Evolutionary conservation across 2,888 invertebrate species (phyloP).

Genomic region (Lasius fuliginosus): DNA sequence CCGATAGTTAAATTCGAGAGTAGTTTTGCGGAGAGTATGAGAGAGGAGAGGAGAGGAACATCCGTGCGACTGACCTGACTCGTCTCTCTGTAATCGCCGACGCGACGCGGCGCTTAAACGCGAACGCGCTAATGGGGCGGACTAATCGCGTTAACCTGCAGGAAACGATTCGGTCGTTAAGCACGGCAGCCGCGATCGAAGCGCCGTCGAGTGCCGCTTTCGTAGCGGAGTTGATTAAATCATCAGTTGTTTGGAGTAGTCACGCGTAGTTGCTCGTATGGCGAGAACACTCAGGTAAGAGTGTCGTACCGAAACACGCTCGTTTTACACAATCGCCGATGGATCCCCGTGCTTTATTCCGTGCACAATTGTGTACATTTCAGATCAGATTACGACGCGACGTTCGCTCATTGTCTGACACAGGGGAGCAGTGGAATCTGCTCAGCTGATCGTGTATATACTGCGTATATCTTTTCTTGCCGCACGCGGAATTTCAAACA

Average conservation of each 20-base stretch:
- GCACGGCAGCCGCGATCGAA: constrained; percentile 69
- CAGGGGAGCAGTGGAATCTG: background rate
- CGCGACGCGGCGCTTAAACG: constrained; percentile 69
- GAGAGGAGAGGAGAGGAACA: background rate
- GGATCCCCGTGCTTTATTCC: background rate
- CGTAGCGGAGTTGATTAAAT: constrained; percentile 58
- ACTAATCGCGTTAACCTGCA: constrained; percentile 78
- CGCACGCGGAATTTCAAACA: background rate
- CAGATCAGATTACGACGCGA: background rate
- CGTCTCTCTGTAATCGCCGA: constrained; percentile 32
- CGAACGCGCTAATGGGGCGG: constrained; percentile 77
- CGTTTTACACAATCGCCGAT: constrained; percentile 23
- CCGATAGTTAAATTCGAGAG: constrained; percentile 8
- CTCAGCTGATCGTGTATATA: background rate
- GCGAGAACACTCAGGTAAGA: constrained; percentile 12
- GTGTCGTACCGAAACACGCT: constrained; percentile 4
- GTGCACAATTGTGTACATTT: background rate
- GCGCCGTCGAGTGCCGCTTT: constrained; percentile 57
- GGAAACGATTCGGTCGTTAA: constrained; percentile 76
- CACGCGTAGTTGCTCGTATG: constrained; percentile 46
- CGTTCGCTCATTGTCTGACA: background rate
- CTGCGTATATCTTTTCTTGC: background rate
- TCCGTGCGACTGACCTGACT: constrained; percentile 37
- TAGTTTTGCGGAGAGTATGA: background rate
- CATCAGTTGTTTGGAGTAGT: constrained; percentile 57